Evolutionary conservation across 2,888 invertebrate genomes (phyloP).

Genomic region (Eupeodes latifasciatus): DNA sequence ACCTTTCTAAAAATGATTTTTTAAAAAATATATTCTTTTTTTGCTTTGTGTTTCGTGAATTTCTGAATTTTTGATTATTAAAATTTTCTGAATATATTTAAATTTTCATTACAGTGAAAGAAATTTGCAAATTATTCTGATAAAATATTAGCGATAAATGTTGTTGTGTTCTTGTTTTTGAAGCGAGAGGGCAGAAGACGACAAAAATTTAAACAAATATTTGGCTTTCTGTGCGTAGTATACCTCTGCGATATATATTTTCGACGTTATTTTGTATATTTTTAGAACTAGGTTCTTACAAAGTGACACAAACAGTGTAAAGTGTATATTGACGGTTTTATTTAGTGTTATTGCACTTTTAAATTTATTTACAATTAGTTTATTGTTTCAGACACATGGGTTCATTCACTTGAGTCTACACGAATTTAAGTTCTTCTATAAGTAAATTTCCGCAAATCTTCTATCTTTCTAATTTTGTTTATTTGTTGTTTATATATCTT

Average conservation of each 20-base stretch:
- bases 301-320: conserved; percentile 20
- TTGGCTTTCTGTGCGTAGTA: conserved; percentile 47
- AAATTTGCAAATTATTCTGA: conserved; percentile 30
- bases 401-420: conserved; percentile 41
- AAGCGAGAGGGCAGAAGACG: background rate
- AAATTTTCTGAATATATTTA: conserved; percentile 8
- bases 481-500: background rate
- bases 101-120: conserved; percentile 26
- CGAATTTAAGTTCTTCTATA: background rate
- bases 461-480: conserved; percentile 13
- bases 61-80: background rate
- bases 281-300: conserved; percentile 61
- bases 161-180: conserved; percentile 37
- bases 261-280: conserved; percentile 1
- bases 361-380: conserved; percentile 38
- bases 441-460: background rate
- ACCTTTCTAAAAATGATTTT: background rate
- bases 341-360: conserved; percentile 35
- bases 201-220: conserved; percentile 34
- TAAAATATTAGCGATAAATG: conserved; percentile 24
- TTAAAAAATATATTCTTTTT: background rate
- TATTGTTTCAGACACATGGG: conserved; percentile 29
- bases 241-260: background rate
- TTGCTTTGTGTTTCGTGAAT: background rate
- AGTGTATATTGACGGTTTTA: conserved; percentile 36